Evolutionary conservation across 2,888 invertebrate species (phyloP).

Genomic region (Tethea ocularis): DNA sequence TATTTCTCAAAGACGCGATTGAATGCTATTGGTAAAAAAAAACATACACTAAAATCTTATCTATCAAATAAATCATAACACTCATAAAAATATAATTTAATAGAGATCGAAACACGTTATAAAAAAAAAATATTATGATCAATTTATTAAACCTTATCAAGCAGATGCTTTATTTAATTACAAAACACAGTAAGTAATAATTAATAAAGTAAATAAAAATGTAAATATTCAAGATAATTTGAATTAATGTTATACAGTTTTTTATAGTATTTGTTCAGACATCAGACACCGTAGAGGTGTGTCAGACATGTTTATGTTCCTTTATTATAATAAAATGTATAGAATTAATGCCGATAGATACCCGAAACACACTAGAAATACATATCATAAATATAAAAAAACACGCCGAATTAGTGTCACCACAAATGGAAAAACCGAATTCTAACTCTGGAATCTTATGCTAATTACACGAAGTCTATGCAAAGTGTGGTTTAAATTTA

Average conservation of each 20-base stretch:
- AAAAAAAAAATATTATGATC: background rate
- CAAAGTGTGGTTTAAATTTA: constrained; percentile 45
- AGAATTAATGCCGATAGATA: constrained; percentile 58
- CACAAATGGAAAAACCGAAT: constrained; percentile 66
- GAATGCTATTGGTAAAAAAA: too few relatives aligned
- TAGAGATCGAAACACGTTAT: background rate
- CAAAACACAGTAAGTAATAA: constrained; percentile 11
- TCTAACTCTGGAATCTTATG: constrained; percentile 58
- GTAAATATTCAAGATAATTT: background rate
- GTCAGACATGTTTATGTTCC: constrained; percentile 65
- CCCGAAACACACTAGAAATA: constrained; percentile 55
- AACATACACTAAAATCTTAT: too few relatives aligned
- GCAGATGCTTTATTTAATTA: background rate
- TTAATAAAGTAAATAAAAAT: constrained; percentile 20
- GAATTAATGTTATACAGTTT: constrained; percentile 14
- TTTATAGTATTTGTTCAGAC: constrained; percentile 47
- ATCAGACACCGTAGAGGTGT: constrained; percentile 54
- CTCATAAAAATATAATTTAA: constrained; percentile 1
- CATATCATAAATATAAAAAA: constrained; percentile 75
- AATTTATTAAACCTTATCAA: background rate
- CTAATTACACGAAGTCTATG: constrained; percentile 62
- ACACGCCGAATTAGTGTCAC: constrained; percentile 63
- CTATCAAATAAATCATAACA: background rate
- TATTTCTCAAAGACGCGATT: too few relatives aligned
- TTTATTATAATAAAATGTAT: constrained; percentile 62